Conservation (phyloP, 2,797 vertebrate genomes). For the Argyrosomus regius region DNA sequence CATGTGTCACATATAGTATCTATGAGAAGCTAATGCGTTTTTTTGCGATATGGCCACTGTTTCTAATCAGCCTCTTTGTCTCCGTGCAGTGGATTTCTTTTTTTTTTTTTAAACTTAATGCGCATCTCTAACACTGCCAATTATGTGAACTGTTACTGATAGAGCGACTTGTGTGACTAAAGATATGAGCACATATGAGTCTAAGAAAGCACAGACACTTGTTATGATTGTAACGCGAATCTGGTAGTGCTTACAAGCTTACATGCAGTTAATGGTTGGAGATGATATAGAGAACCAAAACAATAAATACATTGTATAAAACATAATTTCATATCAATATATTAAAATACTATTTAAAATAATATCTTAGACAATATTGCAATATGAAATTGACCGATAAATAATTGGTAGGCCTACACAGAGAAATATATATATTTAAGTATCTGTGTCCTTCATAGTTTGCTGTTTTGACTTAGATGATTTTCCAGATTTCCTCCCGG, state of each 20-base stretch:
- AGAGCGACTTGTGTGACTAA: conserved; percentile 59
- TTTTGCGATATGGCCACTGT: conserved; percentile 26
- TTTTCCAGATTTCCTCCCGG: conserved; percentile 71
- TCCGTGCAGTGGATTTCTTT: conserved; percentile 39
- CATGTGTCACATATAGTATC: conserved; percentile 56
- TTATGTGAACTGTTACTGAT: conserved; percentile 52
- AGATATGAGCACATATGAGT: conserved; percentile 68
- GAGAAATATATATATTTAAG: conserved; percentile 79
- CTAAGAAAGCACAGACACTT: conserved; percentile 74
- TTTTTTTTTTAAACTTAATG: conserved; percentile 27
- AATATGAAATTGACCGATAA: conserved; percentile 86
- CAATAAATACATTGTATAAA: conserved; percentile 88
- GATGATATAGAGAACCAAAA: conserved; percentile 78
- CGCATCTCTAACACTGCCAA: conserved; percentile 62
- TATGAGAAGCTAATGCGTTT: conserved; percentile 42
- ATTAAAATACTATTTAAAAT: conserved; percentile 89
- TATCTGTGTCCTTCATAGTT: conserved; percentile 80
- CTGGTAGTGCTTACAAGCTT: conserved; percentile 70
- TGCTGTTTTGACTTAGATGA: conserved; percentile 68
- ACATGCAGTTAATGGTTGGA: conserved; percentile 83
- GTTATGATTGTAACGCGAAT: conserved; percentile 70
- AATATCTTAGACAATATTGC: conserved; percentile 86
- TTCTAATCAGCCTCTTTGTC: conserved; percentile 43
- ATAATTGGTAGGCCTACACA: conserved; percentile 83
- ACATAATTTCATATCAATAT: conserved; percentile 87